These are phyloP conservation scores for Alces alces DNA, from an alignment of 2,113 vertebrate genomes.

Conservation along the genomic window DNA sequence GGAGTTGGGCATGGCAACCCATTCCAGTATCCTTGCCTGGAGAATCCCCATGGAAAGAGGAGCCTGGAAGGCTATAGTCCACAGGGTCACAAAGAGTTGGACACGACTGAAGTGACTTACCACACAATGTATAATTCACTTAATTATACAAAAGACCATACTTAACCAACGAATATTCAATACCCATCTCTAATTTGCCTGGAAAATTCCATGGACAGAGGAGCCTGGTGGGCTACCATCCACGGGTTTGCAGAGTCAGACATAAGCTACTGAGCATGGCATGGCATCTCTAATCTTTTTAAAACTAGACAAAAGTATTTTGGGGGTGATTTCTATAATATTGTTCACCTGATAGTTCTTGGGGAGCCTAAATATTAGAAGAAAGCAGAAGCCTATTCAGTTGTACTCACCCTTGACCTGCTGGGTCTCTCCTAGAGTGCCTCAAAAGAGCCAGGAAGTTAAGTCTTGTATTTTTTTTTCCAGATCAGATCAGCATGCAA, in stretches of 20 bases:
- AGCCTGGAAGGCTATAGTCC: background rate
- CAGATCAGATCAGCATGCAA: background rate
- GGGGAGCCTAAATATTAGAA: slow-evolving; percentile 4
- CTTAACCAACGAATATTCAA: background rate
- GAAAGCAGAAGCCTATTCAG: background rate
- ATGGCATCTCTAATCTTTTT: background rate
- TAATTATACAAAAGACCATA: background rate
- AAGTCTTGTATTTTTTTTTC: background rate
- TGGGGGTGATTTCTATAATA: background rate
- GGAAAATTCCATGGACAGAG: background rate
- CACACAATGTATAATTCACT: background rate
- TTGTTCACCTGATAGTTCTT: background rate
- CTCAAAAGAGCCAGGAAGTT: slow-evolving; percentile 22
- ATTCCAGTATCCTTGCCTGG: background rate
- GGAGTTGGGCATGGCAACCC: background rate
- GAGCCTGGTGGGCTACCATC: background rate
- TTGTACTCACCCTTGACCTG: background rate
- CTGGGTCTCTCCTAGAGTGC: background rate
- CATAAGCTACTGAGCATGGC: background rate
- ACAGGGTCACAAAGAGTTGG: background rate
- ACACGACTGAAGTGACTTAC: background rate
- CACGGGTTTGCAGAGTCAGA: background rate
- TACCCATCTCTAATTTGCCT: background rate
- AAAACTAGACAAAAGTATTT: background rate
- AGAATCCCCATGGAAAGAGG: background rate